Evolutionary conservation across 2,797 vertebrate species (phyloP), one percentile per base, ranked within the genome.

Genomic region (Heterohyrax brucei): DNA sequence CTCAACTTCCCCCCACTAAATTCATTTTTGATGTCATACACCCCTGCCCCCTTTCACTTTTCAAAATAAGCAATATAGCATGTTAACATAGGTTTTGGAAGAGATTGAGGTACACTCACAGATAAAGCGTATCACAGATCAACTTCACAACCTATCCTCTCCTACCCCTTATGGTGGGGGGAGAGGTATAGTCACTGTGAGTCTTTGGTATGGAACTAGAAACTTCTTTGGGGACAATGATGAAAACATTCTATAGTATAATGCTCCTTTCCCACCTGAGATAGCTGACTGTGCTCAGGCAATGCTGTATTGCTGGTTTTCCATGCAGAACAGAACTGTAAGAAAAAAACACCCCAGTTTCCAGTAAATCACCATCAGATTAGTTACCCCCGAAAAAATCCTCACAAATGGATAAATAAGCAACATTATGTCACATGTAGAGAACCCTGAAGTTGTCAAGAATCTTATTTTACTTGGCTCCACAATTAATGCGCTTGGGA

Each of bases 181-280:
- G 44, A 18, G 26, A 66, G 70, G 33, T 33, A 68, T 50, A 28
- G 8, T 80, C 62, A n/a, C 66, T 26, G 22, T 59, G 59, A 81
- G 13, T 85, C 59, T 93, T 62, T 82, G 39, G 66, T 79, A 80
- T 62, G 88, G 78, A 91, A 95, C n/a, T 62, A 59, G 48, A 72
- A 68, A 28, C 77, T 80, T 76, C 59, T 80, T 76, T 50, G 76
- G 30, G 62, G 22, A 5, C 33, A 75, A 76, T 77, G 66, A 80
- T 39, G 48, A 89, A 85, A 93, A 66, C n/a, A 75, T 6, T 48
- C n/a, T 39, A 56, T 6, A 61, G 64, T 73, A 22, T 70, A 79
- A 68, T 59, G 10, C 12, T 62, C 66, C 39, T 95, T 82, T 87
- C 59, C 93, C 92, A 7, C 8, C 8, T 21, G 39, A 91, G 79